These are phyloP conservation scores for Aelia acuminata DNA, from an alignment of 2,888 invertebrate genomes.

Conservation along the genomic window DNA sequence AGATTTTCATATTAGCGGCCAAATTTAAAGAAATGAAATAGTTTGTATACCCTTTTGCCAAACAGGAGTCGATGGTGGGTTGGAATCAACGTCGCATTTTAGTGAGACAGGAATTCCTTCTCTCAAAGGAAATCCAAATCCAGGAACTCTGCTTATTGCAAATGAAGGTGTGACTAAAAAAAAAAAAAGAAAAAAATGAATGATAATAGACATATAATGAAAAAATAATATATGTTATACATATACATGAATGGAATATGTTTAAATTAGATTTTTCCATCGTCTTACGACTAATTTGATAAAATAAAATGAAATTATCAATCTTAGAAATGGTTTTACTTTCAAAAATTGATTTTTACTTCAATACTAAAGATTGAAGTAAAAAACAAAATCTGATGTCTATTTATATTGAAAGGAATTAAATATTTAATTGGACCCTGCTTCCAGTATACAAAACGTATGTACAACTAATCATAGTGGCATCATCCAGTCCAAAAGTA, in stretches of 20 bases:
- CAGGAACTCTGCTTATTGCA: constrained; percentile 92
- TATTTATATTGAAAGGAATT: too few relatives aligned
- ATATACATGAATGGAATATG: too few relatives aligned
- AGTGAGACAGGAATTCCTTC: constrained; percentile 91
- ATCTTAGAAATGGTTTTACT: neutral
- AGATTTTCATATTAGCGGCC: neutral
- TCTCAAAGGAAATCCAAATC: constrained; percentile 88
- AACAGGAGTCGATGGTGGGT: constrained; percentile 87
- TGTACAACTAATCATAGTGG: too few relatives aligned
- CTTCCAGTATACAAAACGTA: too few relatives aligned
- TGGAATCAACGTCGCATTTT: constrained; percentile 94
- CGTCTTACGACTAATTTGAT: too few relatives aligned
- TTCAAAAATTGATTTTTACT: neutral
- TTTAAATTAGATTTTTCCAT: too few relatives aligned
- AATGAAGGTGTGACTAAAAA: constrained; percentile 90
- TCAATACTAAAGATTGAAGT: neutral
- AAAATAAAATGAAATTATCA: neutral
- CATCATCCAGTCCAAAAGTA: neutral
- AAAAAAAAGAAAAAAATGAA: constrained; percentile 59
- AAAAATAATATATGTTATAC: neutral
- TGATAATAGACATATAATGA: neutral
- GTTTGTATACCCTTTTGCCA: constrained; percentile 79
- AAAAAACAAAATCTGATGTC: too few relatives aligned
- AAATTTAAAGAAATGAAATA: constrained; percentile 51
- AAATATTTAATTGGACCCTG: too few relatives aligned